phyloP scores from a whole-genome alignment of 2,797 vertebrate genomes.

The Naso thynnoides region DNA sequence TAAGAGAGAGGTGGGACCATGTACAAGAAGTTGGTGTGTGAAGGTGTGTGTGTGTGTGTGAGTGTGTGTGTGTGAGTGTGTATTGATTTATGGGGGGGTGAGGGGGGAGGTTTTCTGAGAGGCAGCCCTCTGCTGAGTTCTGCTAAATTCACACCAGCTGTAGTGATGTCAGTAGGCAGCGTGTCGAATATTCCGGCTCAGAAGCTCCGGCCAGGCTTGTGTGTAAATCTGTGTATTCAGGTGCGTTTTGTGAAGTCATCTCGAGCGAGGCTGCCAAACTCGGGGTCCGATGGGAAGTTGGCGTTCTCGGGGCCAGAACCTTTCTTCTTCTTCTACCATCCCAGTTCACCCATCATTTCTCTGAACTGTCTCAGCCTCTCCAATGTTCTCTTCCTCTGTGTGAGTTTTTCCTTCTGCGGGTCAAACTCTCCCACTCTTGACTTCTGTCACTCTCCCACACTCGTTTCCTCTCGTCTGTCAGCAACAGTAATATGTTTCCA shows the following conservation, averaged over 20 bases:
- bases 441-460: conserved; percentile 34
- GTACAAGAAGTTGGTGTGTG: conserved; percentile 24
- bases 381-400: conserved; percentile 32
- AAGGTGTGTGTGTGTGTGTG: conserved; percentile 28
- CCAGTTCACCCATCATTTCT: conserved; percentile 50
- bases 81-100: background rate
- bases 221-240: conserved; percentile 88
- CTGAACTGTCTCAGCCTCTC: conserved; percentile 44
- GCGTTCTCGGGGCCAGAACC: conserved; percentile 72
- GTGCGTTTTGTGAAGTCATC: conserved; percentile 85
- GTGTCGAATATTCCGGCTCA: conserved; percentile 81
- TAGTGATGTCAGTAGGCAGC: conserved; percentile 84
- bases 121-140: conserved; percentile 57
- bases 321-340: conserved; percentile 70
- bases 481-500: conserved; percentile 15
- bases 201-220: conserved; percentile 71
- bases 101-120: conserved; percentile 30
- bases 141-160: conserved; percentile 85
- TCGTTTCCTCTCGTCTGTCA: conserved; percentile 31
- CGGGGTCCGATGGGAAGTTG: conserved; percentile 70
- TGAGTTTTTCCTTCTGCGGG: conserved; percentile 38
- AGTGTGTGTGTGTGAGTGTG: conserved; percentile 1
- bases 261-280: conserved; percentile 69
- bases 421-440: conserved; percentile 27
- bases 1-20: conserved; percentile 29